Evolutionary conservation across 2,113 vertebrate genomes (phyloP), one percentile per base, ranked within the genome.

Genomic region (Picathartes gymnocephalus): DNA sequence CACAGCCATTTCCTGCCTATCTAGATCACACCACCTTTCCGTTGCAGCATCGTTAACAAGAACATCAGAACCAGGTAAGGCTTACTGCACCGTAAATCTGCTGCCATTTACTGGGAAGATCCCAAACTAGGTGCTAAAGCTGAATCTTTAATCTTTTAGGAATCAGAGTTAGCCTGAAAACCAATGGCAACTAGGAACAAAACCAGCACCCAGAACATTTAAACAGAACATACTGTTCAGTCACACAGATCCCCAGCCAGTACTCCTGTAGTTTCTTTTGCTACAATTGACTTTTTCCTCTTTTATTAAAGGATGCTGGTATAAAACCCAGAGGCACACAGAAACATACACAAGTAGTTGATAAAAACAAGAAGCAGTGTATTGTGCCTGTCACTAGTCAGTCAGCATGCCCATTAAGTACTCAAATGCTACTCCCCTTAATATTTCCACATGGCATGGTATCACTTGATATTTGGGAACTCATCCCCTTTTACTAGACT

Each of bases 1-100:
- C 70, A 87, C 54, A 86, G 57, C 66, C 77, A 90, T 95, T 95
- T 88, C 85, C 72, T 91, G 86, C 37, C 86, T 60, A 35, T 47
- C 56, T 74, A 90, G 54, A 57, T 72, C 27, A 42, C 57, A 90
- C 56, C 81, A 73, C 73, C 81, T 80, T 93, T 61, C 68, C 44
- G 65, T 23, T 71, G 70, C 42, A 83, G 48, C 7, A 5, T 20
- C 66, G 73, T 88, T 76, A 92, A 42, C 11, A 5, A 88, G 53
- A 90, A 68, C 69, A 79, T 51, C 83, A 92, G 76, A 94, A 53
- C 12, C 70, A 83, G 37, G 20, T 81, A 92, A 88, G 65, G 44
- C 50, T 54, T 74, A 61, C 23, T 58, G 56, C 65, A 69, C 64
- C 2, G 10, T 70, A 92, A 86, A 89, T 89, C 81, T 92, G 37